Percentiles rank a stretch among this genome's conserved stretches.
Evolutionary conservation across 2,888 invertebrate species (phyloP).

Genomic region (Metopia argyrocephala): DNA sequence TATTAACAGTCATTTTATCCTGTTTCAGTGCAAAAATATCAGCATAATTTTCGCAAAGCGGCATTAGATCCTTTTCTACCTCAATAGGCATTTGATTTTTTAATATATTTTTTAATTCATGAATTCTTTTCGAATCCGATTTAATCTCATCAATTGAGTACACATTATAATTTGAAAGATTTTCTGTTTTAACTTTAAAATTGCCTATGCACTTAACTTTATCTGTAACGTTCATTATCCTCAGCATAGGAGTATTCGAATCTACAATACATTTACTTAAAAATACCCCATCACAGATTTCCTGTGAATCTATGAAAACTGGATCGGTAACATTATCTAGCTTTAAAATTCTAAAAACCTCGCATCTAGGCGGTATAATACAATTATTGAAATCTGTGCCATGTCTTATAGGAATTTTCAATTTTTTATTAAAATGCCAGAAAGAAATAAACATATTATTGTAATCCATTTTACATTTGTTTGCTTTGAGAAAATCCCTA

Average conservation of each 20-base stretch:
- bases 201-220: not conserved
- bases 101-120: not conserved
- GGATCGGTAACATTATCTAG: not conserved
- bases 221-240: not conserved
- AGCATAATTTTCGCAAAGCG: slow-evolving; percentile 31
- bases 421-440: not conserved
- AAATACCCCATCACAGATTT: not conserved
- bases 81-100: slow-evolving; percentile 8
- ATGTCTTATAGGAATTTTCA: not conserved
- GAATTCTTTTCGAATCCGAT: not conserved
- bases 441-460: not conserved
- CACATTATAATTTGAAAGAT: slow-evolving; percentile 15
- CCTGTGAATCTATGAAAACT: not conserved
- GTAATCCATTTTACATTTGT: not conserved
- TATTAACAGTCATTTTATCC: slow-evolving; percentile 34
- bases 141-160: not conserved
- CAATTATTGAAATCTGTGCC: not conserved
- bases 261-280: not conserved
- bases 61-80: not conserved
- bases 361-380: not conserved
- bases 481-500: not conserved
- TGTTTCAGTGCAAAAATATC: slow-evolving; percentile 31
- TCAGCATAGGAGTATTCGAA: not conserved
- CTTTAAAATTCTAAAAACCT: not conserved
- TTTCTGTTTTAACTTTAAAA: not conserved